Base-by-base conservation (phyloP, 1,140 invertebrate genomes). In the Drosophila busckii region DNA sequence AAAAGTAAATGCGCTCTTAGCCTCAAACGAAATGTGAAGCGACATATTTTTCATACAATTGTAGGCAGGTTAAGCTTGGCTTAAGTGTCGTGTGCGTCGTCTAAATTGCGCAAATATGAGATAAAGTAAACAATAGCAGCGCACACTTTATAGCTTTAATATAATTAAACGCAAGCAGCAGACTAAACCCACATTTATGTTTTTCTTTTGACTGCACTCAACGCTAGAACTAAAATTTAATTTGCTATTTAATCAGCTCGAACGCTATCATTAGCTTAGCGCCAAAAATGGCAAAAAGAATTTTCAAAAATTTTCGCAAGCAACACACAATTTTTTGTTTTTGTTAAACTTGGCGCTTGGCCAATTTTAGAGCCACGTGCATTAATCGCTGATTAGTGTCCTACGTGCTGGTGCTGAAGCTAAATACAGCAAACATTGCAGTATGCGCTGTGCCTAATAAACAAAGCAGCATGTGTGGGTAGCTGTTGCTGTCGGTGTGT, bases 371-470 rank as follows among this genome's bases (percentile, higher is more conserved):
- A 41, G 44, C 44, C 55, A 52, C 52, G 58, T 67, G 67, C 67
- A 78, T 45, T 71, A 71, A 71, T 78, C 76, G 68, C 68, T 78
- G 73, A 78, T 78, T 66, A 80, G 68, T 64, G n/a, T n/a, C n/a
- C 53, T 48, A 58, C 46, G 70, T 68, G 69, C 49, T 19, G 58
- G 52, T 29, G 31, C 37, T 56, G 34, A 34, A 31, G 31, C 58
- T 75, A 75, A 73, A 73, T 73, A 64, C 58, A 60, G 40, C 65
- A 48, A 60, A 60, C 62, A 32, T 19, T 54, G 50, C 50, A 28
- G 22, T 15, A 28, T 9, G 13, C 9, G 12, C 10, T 13, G 32
- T 41, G 19, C 40, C 55, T 53, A 60, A 46, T 54, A 46, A 31
- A 29, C 17, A n/a, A 26, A 38, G n/a, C n/a, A n/a, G n/a, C n/a